Conservation (phyloP, 2,888 invertebrate genomes). For the Ametastegia equiseti region DNA sequence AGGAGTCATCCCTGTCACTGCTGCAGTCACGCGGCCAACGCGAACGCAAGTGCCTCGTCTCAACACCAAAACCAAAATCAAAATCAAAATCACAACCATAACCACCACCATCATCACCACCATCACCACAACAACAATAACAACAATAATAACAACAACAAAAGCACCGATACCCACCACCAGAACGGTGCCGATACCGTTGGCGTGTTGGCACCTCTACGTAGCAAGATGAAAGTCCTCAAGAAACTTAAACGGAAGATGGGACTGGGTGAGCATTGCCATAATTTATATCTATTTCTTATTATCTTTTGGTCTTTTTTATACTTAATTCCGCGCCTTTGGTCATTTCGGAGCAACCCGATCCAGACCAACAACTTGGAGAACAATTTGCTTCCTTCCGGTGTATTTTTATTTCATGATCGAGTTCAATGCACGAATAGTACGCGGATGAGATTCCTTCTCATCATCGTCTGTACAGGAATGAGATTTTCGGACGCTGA, state of each 20-base stretch:
- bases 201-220: constrained; percentile 77
- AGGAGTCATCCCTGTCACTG: constrained; percentile 72
- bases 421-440: too few relatives aligned
- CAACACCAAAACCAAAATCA: constrained; percentile 60
- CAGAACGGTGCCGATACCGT: constrained; percentile 61
- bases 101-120: constrained; percentile 60
- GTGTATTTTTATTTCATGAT: too few relatives aligned
- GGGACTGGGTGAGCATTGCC: constrained; percentile 86
- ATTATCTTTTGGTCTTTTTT: neutral
- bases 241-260: constrained; percentile 94
- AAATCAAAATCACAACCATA: constrained; percentile 46
- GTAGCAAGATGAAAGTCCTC: constrained; percentile 90
- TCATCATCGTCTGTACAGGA: too few relatives aligned
- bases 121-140: constrained; percentile 54
- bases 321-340: neutral
- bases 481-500: too few relatives aligned
- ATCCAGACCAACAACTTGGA: too few relatives aligned
- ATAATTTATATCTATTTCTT: too few relatives aligned
- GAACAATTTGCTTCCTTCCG: too few relatives aligned
- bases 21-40: constrained; percentile 66
- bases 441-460: too few relatives aligned
- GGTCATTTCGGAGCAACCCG: too few relatives aligned
- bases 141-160: constrained; percentile 54
- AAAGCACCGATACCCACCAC: constrained; percentile 35
- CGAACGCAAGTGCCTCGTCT: constrained; percentile 61